Evolutionary conservation across 2,888 invertebrate genomes (phyloP), one percentile per base, ranked within the genome.

Genomic region (Philereme vetulata): DNA sequence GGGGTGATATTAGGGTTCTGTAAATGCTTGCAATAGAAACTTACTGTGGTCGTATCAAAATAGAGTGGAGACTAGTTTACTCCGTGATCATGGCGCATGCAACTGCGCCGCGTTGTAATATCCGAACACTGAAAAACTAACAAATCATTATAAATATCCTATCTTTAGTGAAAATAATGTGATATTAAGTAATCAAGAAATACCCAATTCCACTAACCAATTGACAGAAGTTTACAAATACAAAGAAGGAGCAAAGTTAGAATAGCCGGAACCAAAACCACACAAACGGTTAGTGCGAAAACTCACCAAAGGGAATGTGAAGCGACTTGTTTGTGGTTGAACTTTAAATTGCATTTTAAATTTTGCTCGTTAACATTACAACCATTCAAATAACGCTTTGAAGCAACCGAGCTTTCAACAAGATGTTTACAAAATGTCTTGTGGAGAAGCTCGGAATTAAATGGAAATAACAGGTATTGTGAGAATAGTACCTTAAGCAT

Each of bases 281-380:
- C 4, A 51, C 48, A 51, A 58, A 52, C 61, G 45, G 63, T 79
- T 74, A 84, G 82, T 62, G 82, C 81, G 79, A 80, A 78, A 75
- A 80, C 82, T 81, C 74, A 78, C 79, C 85, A 85, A 88, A 90
- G 86, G 84, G 87, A 90, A 90, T 85, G 84, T 84, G 77, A 84
- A 89, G 80, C 81, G 78, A 84, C 78, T 84, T 82, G 84, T 81
- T 86, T 85, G 83, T 81, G 75, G 78, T 77, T 68, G 78, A 90
- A 89, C 84, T 90, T 89, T 89, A 87, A 86, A 91, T 89, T 90
- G 86, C 88, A 88, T 91, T 90, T 88, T 84, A 88, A 88, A 88
- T 85, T 85, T 86, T 75, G 68, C 83, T 86, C 79, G 82, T 86
- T 86, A 88, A 84, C 80, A 84, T 88, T 82, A 77, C 69, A 68